Conservation (phyloP, 1,140 invertebrate genomes). For the Magallana gigas region DNA sequence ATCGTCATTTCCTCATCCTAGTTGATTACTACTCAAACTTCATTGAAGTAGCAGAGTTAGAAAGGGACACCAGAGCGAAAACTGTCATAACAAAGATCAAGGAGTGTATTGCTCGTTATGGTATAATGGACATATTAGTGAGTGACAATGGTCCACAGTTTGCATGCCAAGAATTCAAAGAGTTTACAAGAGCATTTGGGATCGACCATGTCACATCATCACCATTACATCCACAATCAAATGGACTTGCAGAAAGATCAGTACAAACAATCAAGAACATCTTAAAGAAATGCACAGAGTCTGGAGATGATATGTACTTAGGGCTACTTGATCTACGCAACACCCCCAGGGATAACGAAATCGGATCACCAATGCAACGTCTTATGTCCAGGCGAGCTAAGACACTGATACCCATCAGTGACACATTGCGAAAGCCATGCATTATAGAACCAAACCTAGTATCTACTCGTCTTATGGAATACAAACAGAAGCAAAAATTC, state of each 20-base stretch:
- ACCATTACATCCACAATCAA: constrained; percentile 17
- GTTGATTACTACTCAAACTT: constrained; percentile 49
- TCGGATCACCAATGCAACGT: constrained; percentile 51
- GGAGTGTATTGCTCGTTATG: not conserved
- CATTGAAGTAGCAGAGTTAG: constrained; percentile 40
- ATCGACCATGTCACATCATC: constrained; percentile 61
- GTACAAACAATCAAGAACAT: constrained; percentile 38
- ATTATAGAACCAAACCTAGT: not conserved
- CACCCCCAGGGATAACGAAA: constrained; percentile 45
- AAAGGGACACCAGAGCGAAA: constrained; percentile 16
- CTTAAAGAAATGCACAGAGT: constrained; percentile 7
- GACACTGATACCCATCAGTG: not conserved
- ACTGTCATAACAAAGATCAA: constrained; percentile 34
- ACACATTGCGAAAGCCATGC: constrained; percentile 26
- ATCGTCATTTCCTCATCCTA: constrained; percentile 27
- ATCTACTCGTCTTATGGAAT: not conserved
- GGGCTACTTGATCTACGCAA: constrained; percentile 47
- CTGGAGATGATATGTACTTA: constrained; percentile 52
- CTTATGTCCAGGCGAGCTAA: constrained; percentile 36
- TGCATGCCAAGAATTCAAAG: constrained; percentile 56
- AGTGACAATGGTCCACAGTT: constrained; percentile 68
- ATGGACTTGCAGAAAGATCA: constrained; percentile 34
- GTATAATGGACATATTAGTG: constrained; percentile 57
- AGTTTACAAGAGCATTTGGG: constrained; percentile 56
- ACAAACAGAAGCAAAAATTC: constrained; percentile 28